Evolutionary conservation across 2,888 invertebrate genomes (phyloP), one percentile per base, ranked within the genome.

Genomic region (Archaeoteleia sp.): DNA sequence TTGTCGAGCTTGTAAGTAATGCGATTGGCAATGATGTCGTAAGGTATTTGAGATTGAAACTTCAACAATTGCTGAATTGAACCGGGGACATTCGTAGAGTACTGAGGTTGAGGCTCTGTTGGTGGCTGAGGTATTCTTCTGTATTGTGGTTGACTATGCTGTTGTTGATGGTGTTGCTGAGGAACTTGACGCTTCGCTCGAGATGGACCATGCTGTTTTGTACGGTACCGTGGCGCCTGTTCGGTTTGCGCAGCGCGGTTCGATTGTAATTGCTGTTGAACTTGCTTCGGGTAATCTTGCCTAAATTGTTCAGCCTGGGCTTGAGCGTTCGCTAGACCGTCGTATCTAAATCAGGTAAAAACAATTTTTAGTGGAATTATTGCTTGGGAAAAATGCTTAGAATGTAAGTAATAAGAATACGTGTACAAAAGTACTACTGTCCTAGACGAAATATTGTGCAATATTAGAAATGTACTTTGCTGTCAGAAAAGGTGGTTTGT

Each of bases 21-120:
- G 34, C 77, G 78, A 53, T 85, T 85, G 0, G 85, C 83, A 13
- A 83, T 76, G 6, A 82, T 82, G 42, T 82, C 79, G 55, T 85
- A 81, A 0, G 85, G 85, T n/a, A 80, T 79, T 42, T 79, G 76
- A 0, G 84, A 74, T 32, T 85, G 84, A 55, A 68, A 84, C 8
- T 75, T 77, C 12, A 85, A 35, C 4, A 85, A 30, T n/a, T 80
- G 73, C 51, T 79, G 78, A 20, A 85, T 73, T 8, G 71, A 66
- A 1, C 67, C 10, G 1, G 85, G 85, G 30, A 83, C 30, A 54
- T 81, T 83, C 2, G 74, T 68, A 2, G 82, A 82, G 48, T 85
- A 85, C 0, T 78, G 78, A 8, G 80, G 80, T 13, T 68, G 62
- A 0, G 74, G 61, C 45, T 83, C 83, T 0, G 73, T 70, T 0